Evolutionary conservation across 2,888 invertebrate species (phyloP), one percentile per base, ranked within the genome.

Genomic region (Eugnorisma glareosa): DNA sequence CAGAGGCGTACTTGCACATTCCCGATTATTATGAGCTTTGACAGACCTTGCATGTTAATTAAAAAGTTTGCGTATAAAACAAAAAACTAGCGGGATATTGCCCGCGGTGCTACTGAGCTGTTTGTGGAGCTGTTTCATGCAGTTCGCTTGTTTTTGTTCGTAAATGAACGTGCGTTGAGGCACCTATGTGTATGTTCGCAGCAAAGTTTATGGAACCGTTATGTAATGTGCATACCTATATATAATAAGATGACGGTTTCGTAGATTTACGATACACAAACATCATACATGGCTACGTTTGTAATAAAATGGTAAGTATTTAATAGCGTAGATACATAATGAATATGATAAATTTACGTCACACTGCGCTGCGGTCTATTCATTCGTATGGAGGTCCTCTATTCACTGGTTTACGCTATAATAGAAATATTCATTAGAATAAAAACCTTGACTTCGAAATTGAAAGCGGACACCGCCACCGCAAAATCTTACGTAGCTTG

Each of bases 1-100:
- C 79, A 63, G 51, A 45, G 66, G 51, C 66, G 59, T 59, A 71
- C 74, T 80, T 84, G 81, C 83, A 81, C 82, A 90, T 89, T 89
- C 87, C 86, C 82, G 89, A 89, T 90, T 90, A 91, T 90, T 92
- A 89, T 88, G 85, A 84, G 91, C 94, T 94, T 94, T 94, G 93
- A 94, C 93, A 92, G 88, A 85, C 91, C 90, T 91, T 87, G 91
- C 94, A 92, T 93, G 89, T 86, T 92, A 92, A 93, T 93, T 92
- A 91, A 92, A 92, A 91, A 89, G 83, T 89, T 85, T 83, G 83
- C 77, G 73, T 84, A 82, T 71, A 76, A 87, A 82, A 86, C 82
- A 83, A 82, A 83, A 86, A 88, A 77, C 77, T 77, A 80, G 69
- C 79, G 57, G 64, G 68, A 76, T 75, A 70, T 64, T 78, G 80